These are phyloP conservation scores for Listrodromus nycthemerus DNA, from an alignment of 2,888 invertebrate species.

Conservation along the genomic window DNA sequence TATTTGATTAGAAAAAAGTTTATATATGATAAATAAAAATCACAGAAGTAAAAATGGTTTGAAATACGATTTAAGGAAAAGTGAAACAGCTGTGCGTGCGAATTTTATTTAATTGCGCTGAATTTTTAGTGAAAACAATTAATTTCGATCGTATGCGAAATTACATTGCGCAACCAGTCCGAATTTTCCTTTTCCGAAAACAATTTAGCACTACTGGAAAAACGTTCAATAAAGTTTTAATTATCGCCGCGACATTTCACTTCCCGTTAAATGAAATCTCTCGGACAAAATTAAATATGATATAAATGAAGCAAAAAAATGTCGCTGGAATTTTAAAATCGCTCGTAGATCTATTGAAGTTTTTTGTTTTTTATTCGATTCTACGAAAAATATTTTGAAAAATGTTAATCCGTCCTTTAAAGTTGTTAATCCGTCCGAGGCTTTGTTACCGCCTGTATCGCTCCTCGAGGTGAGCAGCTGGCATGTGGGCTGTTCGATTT, in stretches of 20 bases:
- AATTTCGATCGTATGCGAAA: background rate
- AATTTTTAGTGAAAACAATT: too few relatives aligned
- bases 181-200: too few relatives aligned
- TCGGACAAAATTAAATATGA: too few relatives aligned
- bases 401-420: background rate
- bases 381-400: background rate
- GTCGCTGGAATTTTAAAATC: background rate
- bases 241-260: too few relatives aligned
- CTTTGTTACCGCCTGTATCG: background rate
- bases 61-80: too few relatives aligned
- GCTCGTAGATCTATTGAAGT: background rate
- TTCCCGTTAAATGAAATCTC: too few relatives aligned
- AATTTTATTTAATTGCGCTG: too few relatives aligned
- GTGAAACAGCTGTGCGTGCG: too few relatives aligned
- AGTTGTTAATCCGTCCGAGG: background rate
- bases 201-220: too few relatives aligned
- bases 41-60: background rate
- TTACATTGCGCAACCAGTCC: too few relatives aligned
- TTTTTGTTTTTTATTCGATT: background rate
- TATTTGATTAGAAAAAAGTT: background rate
- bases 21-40: background rate
- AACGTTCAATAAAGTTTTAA: too few relatives aligned
- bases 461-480: background rate
- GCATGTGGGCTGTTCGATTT: slow-evolving; percentile 11
- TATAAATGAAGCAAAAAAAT: too few relatives aligned